Conservation (phyloP, 2,797 vertebrate species). For the Argya squamiceps region DNA sequence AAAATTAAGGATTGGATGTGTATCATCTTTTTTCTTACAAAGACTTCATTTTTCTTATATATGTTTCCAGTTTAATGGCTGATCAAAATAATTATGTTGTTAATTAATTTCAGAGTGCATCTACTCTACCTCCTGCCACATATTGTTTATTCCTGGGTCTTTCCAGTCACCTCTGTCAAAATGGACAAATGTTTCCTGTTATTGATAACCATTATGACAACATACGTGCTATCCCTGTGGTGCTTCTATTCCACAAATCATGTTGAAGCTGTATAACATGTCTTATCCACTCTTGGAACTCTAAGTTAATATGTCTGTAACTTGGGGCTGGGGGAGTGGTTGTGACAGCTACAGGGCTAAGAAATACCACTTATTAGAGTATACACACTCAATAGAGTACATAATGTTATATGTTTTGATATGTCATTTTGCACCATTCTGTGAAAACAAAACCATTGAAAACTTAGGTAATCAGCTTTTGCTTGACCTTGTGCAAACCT, state of each 20-base stretch:
- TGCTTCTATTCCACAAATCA: neutral
- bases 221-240: fast-evolving
- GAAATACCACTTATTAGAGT: neutral
- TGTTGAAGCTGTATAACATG: fast-evolving
- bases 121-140: neutral
- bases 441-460: neutral
- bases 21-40: neutral
- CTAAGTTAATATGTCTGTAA: neutral
- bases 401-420: neutral
- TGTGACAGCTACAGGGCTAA: neutral
- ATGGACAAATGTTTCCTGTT: neutral
- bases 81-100: neutral
- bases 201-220: neutral
- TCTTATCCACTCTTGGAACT: neutral
- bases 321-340: neutral
- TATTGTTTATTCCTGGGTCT: neutral
- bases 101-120: neutral
- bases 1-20: neutral
- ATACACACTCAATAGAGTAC: neutral
- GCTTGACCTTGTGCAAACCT: neutral
- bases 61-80: neutral
- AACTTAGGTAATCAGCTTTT: neutral
- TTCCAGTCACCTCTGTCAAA: neutral
- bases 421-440: neutral
- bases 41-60: neutral